These are phyloP conservation scores for Nipponia nippon DNA, from an alignment of 2,113 vertebrate genomes.

Conservation along the genomic window DNA sequence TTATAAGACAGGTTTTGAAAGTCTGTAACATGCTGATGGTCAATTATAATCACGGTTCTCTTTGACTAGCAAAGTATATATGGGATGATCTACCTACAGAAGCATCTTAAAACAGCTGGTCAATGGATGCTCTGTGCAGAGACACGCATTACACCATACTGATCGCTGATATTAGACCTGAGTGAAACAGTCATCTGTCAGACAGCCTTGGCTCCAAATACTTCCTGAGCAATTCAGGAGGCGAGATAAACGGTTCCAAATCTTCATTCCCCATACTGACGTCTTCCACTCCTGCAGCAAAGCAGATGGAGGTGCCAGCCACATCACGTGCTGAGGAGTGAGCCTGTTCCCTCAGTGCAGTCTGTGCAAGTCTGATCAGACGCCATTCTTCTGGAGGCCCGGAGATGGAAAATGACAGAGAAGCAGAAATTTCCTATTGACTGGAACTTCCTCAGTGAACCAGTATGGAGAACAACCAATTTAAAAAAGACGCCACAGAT, in stretches of 20 bases:
- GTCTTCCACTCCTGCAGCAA: background rate
- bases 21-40: background rate
- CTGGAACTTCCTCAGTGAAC: background rate
- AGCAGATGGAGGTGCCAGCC: constrained; percentile 11
- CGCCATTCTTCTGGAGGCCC: background rate
- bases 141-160: background rate
- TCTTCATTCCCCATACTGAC: background rate
- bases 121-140: background rate
- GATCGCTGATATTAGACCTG: background rate
- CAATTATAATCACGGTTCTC: background rate
- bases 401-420: background rate
- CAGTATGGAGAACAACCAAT: background rate
- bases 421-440: background rate
- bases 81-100: background rate
- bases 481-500: background rate
- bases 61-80: background rate
- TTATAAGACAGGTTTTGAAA: background rate
- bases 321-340: background rate
- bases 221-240: constrained; percentile 23
- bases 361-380: background rate
- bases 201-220: background rate
- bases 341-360: background rate
- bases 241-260: background rate
- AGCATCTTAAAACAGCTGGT: background rate
- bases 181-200: background rate